Evolutionary conservation across 2,797 vertebrate genomes (phyloP).

Genomic region (Silurus lanzhouensis): DNA sequence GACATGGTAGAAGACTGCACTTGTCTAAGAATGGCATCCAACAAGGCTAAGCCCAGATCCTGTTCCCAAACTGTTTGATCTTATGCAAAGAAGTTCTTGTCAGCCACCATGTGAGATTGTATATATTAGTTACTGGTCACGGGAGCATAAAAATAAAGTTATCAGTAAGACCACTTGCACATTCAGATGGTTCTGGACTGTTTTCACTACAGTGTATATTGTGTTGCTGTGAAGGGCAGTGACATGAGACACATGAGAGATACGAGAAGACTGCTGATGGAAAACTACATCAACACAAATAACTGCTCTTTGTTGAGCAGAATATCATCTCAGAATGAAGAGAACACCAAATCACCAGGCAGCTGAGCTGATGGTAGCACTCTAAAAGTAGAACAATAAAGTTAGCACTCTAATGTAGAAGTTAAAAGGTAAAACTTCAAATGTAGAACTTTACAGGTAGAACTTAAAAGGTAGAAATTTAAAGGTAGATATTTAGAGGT

Average conservation of each 20-base stretch:
- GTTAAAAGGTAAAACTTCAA: too few species aligned
- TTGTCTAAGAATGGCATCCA: background rate
- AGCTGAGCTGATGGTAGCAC: too few species aligned
- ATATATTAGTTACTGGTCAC: slow-evolving; percentile 8
- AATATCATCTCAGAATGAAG: background rate
- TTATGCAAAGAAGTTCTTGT: background rate
- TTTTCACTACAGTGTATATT: too few species aligned
- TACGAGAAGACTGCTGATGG: background rate
- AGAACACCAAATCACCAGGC: background rate
- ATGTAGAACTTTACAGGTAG: too few species aligned
- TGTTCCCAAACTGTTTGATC: background rate
- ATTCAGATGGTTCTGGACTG: background rate
- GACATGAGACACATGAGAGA: background rate
- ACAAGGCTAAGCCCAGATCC: background rate
- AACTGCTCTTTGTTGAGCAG: background rate
- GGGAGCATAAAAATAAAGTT: background rate
- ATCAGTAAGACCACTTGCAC: background rate
- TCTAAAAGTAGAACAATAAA: too few species aligned
- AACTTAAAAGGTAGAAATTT: too few species aligned
- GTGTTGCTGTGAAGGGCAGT: background rate
- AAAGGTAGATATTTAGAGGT: too few species aligned
- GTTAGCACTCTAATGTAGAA: too few species aligned
- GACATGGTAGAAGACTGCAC: slow-evolving; percentile 13
- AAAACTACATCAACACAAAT: background rate
- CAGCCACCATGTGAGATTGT: background rate